A percentile compares a stretch with the other conserved stretches of the same genome.
Evolutionary conservation across 2,888 invertebrate species (phyloP).

Genomic region (Brachynemurus nebulosus): DNA sequence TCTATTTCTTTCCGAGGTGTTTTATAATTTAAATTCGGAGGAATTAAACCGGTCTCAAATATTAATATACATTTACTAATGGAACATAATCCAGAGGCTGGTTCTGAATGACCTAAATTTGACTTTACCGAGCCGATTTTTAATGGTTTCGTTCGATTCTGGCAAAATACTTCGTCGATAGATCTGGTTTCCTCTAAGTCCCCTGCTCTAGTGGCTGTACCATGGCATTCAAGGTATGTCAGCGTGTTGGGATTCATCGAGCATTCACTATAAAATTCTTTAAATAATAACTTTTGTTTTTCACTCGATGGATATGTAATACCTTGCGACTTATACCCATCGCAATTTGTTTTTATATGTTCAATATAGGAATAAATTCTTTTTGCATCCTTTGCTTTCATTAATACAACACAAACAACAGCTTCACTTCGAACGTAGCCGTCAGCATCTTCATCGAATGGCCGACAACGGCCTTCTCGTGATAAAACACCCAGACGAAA

Average conservation of each 20-base stretch:
- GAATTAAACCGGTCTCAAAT: conserved; percentile 59
- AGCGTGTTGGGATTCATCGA: conserved; percentile 53
- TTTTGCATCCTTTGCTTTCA: conserved; percentile 41
- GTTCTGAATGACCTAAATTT: conserved; percentile 79
- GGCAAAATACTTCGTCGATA: conserved; percentile 60
- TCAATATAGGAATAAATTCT: conserved; percentile 34
- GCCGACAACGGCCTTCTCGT: conserved; percentile 37
- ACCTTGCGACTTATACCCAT: conserved; percentile 29
- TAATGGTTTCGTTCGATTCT: conserved; percentile 53
- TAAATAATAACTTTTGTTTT: conserved; percentile 44
- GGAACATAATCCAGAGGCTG: conserved; percentile 63
- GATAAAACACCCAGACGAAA: conserved; percentile 44
- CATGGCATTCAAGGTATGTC: conserved; percentile 47
- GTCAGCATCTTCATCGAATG: conserved; percentile 45
- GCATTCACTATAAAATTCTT: conserved; percentile 53
- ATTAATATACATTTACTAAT: conserved; percentile 51
- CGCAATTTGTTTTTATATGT: conserved; percentile 27
- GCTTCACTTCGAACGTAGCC: conserved; percentile 80
- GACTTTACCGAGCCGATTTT: conserved; percentile 77
- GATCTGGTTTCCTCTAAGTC: conserved; percentile 79
- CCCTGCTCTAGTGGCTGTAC: conserved; percentile 42
- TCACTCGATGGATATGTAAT: conserved; percentile 31
- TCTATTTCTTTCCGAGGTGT: conserved; percentile 43
- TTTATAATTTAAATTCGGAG: conserved; percentile 67
- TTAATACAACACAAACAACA: conserved; percentile 52